Evolutionary conservation across 2,888 invertebrate genomes (phyloP), one percentile per base, ranked within the genome.

Genomic region (Sphaeridia pumilis): DNA sequence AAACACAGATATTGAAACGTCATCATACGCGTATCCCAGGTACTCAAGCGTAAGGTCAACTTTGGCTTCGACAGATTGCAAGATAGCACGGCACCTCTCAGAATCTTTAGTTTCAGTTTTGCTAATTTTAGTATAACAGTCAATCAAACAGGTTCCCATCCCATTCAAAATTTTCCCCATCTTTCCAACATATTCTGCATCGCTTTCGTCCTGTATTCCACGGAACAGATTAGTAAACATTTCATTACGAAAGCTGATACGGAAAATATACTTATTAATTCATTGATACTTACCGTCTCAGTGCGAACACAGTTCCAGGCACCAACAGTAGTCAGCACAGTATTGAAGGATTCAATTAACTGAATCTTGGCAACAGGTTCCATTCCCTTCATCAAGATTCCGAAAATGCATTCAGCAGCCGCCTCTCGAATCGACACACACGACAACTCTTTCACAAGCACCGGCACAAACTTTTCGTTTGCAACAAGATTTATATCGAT

Each of bases 331-430:
- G 27, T 51, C 17, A 64, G 44, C 12, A 61, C 58, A 4, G 54
- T 36, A 45, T 54, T 54, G 38, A 64, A 62, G 5, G 62, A 61
- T 45, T 56, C 56, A 5, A 76, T 70, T 10, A 78, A 68, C 56
- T 73, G 70, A 1, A 72, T 69, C 66, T 78, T 78, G 31, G 72
- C 72, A 12, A 71, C 60, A 1, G 76, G 73, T n/a, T 75, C 75
- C 77, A 78, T 78, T 57, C 77, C 77, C 66, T 78, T 78, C 52
- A 69, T 69, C 43, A 77, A 67, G 35, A 77, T 72, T 55, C 74
- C 74, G 58, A 70, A 69, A 41, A 78, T 70, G 58, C 76, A 76
- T 57, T 76, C 74, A 47, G 74, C 73, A 1, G 76, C 74, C 31
- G 72, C 69, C 61, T 75, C 75, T 31, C 74, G 63, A 47, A 73